phyloP scores from a whole-genome alignment of 2,113 vertebrate genomes.

The Paratilapia polleni region DNA sequence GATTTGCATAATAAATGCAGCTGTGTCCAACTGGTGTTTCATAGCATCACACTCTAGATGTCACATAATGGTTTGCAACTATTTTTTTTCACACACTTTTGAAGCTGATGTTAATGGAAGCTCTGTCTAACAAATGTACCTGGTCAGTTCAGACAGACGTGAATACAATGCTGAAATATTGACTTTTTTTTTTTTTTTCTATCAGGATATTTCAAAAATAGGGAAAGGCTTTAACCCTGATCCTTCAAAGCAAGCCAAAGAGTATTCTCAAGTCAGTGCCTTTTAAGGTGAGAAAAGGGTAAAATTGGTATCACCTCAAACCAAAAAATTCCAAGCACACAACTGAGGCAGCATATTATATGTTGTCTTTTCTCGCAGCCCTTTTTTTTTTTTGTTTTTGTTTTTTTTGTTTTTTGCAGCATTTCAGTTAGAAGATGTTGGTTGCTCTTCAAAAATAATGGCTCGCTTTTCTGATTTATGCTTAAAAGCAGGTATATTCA shows the following conservation, averaged over 20 bases:
- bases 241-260: background rate
- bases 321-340: background rate
- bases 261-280: background rate
- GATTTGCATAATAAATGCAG: slow-evolving; percentile 53
- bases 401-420: slow-evolving; percentile 1
- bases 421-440: background rate
- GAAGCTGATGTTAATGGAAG: background rate
- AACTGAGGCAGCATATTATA: background rate
- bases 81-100: slow-evolving; percentile 26
- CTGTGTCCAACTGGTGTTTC: background rate
- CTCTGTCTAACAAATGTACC: background rate
- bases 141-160: background rate
- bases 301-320: background rate
- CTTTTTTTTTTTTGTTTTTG: background rate
- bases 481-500: background rate
- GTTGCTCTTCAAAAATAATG: background rate
- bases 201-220: background rate
- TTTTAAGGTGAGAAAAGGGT: background rate
- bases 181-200: background rate
- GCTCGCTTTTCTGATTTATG: background rate
- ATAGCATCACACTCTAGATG: slow-evolving; percentile 36
- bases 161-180: background rate
- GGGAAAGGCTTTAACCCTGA: background rate
- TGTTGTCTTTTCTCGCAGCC: too few relatives aligned
- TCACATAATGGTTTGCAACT: slow-evolving; percentile 45